Conservation (phyloP, 2,888 invertebrate genomes). For the Hirtodrosophila cameraria region DNA sequence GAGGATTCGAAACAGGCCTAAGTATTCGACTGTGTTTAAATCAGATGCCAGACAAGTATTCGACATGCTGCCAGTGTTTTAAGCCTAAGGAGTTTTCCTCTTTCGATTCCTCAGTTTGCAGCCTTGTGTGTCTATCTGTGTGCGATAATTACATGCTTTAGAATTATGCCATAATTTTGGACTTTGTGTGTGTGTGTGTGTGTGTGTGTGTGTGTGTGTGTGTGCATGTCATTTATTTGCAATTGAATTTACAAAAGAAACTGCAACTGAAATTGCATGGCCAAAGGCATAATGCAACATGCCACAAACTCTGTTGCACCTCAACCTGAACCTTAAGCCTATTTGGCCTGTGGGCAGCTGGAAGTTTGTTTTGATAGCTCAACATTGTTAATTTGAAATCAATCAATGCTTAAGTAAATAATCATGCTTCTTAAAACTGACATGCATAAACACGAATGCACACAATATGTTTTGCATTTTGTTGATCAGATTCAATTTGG, state of each 20-base stretch:
- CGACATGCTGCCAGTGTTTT: too few species aligned
- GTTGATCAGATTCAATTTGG: conserved; percentile 7
- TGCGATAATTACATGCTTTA: too few species aligned
- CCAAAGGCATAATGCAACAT: conserved; percentile 1
- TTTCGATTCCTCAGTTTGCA: too few species aligned
- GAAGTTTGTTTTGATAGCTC: conserved; percentile 43
- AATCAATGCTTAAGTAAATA: conserved; percentile 63
- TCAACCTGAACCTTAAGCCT: background rate
- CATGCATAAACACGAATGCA: conserved; percentile 24
- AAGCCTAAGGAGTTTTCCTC: too few species aligned
- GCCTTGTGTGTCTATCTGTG: too few species aligned
- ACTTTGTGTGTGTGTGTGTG: background rate
- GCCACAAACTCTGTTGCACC: background rate
- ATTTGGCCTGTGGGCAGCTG: conserved; percentile 4
- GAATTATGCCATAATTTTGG: too few species aligned
- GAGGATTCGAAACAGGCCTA: too few species aligned
- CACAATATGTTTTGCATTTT: conserved; percentile 6
- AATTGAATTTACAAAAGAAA: conserved; percentile 23
- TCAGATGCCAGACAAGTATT: too few species aligned
- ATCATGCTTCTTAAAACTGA: conserved; percentile 39
- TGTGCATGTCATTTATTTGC: conserved; percentile 8
- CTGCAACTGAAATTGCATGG: conserved; percentile 19
- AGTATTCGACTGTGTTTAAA: too few species aligned
- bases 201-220: conserved; percentile 26
- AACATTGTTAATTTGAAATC: conserved; percentile 62